These are phyloP conservation scores for Danaus melanippus DNA, from an alignment of 1,140 invertebrate species.

Conservation along the genomic window DNA sequence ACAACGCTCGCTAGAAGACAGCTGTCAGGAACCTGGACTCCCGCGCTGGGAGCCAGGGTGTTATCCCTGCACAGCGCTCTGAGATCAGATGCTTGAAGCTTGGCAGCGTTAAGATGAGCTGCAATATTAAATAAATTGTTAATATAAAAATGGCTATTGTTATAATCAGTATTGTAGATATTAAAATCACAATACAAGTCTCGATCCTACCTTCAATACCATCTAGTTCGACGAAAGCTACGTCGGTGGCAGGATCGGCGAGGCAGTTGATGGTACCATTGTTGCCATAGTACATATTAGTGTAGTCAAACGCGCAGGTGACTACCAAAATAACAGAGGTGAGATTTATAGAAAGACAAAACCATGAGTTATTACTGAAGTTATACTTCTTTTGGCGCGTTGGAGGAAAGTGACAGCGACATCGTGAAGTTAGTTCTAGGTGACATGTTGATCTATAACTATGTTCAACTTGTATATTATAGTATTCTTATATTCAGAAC, in stretches of 20 bases:
- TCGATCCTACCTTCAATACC: constrained; percentile 56
- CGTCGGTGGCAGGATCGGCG: constrained; percentile 66
- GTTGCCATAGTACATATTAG: constrained; percentile 78
- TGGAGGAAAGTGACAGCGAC: too few species aligned
- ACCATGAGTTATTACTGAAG: too few species aligned
- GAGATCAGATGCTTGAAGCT: constrained; percentile 44
- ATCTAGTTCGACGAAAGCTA: constrained; percentile 74
- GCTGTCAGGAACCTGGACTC: constrained; percentile 68
- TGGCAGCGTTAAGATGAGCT: constrained; percentile 39
- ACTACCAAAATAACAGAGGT: constrained; percentile 19
- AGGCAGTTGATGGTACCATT: constrained; percentile 75
- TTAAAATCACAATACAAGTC: neutral
- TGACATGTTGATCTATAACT: too few species aligned
- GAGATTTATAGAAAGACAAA: too few species aligned
- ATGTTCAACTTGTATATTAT: too few species aligned
- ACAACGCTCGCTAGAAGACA: constrained; percentile 74
- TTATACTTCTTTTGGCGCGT: too few species aligned
- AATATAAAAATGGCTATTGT: neutral
- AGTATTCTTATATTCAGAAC: too few species aligned
- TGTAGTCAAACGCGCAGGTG: constrained; percentile 45
- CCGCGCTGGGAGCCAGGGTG: constrained; percentile 60
- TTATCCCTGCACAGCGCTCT: constrained; percentile 75
- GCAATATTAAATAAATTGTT: constrained; percentile 3
- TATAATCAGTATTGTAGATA: neutral
- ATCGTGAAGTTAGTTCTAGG: too few species aligned